phyloP scores from a whole-genome alignment of 2,888 invertebrate genomes.

The Mechanitis messenoides region DNA sequence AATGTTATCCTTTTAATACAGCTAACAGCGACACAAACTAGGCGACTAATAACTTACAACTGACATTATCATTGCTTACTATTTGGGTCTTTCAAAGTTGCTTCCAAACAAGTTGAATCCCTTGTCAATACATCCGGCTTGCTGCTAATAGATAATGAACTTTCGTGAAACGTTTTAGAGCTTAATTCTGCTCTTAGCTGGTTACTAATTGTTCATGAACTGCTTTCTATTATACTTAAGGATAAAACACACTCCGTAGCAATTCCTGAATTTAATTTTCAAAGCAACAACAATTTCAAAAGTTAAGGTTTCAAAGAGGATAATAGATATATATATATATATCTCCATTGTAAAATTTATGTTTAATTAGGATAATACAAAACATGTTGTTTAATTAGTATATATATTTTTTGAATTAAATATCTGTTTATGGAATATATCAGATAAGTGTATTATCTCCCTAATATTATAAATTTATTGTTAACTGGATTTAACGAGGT shows the following conservation, averaged over 20 bases:
- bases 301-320: not conserved
- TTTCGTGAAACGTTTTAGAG: constrained; percentile 12
- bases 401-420: too few species aligned
- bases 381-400: too few species aligned
- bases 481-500: not conserved
- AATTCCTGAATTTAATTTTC: not conserved
- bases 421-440: too few species aligned
- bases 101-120: constrained; percentile 15
- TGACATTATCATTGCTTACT: constrained; percentile 9
- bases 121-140: constrained; percentile 12
- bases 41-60: constrained; percentile 1
- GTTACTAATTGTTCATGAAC: constrained; percentile 1
- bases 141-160: constrained; percentile 15
- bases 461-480: not conserved
- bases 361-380: too few species aligned
- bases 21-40: not conserved
- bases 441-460: not conserved
- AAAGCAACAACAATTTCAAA: not conserved
- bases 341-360: too few species aligned
- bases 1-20: not conserved
- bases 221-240: not conserved
- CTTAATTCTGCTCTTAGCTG: constrained; percentile 11
- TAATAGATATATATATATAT: too few species aligned
- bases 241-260: not conserved
- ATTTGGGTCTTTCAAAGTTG: constrained; percentile 12